These are phyloP conservation scores for Xenentodon cancila DNA, from an alignment of 2,797 vertebrate species.

Conservation along the genomic window DNA sequence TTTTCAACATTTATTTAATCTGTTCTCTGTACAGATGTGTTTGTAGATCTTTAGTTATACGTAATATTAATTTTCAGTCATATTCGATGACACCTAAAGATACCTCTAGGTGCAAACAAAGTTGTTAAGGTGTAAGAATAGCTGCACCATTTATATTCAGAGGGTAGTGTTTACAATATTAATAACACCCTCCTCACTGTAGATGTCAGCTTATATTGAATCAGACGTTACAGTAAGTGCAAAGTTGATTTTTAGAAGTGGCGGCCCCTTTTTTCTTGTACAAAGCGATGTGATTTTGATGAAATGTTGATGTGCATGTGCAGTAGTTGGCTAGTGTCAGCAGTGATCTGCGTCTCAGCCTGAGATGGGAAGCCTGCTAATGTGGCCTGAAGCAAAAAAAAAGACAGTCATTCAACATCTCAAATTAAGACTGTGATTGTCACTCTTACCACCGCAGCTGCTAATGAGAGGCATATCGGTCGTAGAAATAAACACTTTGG, in stretches of 20 bases:
- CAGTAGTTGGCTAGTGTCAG: conserved; percentile 39
- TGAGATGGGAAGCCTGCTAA: conserved; percentile 70
- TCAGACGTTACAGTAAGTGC: too few relatives aligned
- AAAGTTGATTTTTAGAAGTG: too few relatives aligned
- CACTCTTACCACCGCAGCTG: conserved; percentile 64
- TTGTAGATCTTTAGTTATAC: background rate
- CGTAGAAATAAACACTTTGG: conserved; percentile 78
- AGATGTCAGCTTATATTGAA: background rate
- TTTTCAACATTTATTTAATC: too few relatives aligned
- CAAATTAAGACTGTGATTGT: conserved; percentile 78
- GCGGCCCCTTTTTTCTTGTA: too few relatives aligned
- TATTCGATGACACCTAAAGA: conserved; percentile 8
- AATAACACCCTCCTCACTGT: conserved; percentile 7
- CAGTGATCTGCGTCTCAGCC: conserved; percentile 43
- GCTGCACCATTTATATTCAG: conserved; percentile 28
- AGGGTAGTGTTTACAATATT: conserved; percentile 19
- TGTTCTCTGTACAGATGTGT: background rate
- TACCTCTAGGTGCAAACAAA: conserved; percentile 20
- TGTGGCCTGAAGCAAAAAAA: conserved; percentile 65
- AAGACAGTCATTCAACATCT: conserved; percentile 69
- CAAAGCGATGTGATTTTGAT: background rate
- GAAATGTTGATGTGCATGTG: conserved; percentile 17
- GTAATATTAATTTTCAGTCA: conserved; percentile 6
- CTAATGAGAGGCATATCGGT: conserved; percentile 79
- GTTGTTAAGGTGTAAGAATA: conserved; percentile 24